phyloP scores from a whole-genome alignment of 1,140 invertebrate species.

The Cydia amplana region DNA sequence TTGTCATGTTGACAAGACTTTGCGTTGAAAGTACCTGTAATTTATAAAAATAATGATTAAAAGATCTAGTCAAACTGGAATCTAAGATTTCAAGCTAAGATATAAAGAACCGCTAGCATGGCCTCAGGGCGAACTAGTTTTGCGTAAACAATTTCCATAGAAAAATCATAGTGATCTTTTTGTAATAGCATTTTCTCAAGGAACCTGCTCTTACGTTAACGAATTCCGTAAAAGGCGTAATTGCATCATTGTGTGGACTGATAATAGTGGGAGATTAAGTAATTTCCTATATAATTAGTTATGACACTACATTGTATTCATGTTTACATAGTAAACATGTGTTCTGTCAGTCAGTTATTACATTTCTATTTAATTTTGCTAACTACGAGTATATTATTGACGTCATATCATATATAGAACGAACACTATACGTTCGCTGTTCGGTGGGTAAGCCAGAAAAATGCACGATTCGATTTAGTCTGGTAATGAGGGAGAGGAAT shows the following conservation, averaged over 20 bases:
- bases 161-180: conserved; percentile 12
- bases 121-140: background rate
- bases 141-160: conserved; percentile 19
- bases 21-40: background rate
- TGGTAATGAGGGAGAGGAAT: background rate
- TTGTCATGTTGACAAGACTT: background rate
- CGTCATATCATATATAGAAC: background rate
- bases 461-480: background rate
- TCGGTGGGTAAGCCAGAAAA: conserved; percentile 1
- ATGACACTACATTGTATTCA: conserved; percentile 6
- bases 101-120: conserved; percentile 4
- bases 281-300: conserved; percentile 13
- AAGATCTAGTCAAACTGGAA: background rate
- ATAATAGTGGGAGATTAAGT: background rate
- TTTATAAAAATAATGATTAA: conserved; percentile 17
- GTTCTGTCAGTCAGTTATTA: background rate
- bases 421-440: background rate
- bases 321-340: background rate
- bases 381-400: too few species aligned
- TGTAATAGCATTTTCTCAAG: conserved; percentile 13
- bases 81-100: conserved; percentile 11
- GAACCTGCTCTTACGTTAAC: conserved; percentile 1
- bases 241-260: conserved; percentile 1
- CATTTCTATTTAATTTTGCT: too few species aligned
- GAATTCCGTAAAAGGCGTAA: conserved; percentile 12